phyloP scores from a whole-genome alignment of 2,888 invertebrate genomes.

The Caenorhabditis becei region DNA sequence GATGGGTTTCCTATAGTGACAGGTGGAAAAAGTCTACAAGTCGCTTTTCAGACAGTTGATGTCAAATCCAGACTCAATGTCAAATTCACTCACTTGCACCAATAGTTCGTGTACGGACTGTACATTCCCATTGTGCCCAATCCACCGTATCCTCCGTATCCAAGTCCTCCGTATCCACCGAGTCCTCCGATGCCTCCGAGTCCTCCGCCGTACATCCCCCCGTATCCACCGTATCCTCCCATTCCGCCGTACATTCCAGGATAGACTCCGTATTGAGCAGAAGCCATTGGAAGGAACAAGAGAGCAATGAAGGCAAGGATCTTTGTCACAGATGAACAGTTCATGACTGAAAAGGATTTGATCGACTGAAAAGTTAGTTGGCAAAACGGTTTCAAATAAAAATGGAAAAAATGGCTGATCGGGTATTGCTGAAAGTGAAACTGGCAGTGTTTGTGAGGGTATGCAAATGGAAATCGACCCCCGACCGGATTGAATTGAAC shows the following conservation, averaged over 20 bases:
- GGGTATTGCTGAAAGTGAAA: neutral
- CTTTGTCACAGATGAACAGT: neutral
- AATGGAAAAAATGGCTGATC: conserved; percentile 1
- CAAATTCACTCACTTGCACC: conserved; percentile 47
- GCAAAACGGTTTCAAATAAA: neutral
- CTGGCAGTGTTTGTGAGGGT: conserved; percentile 3
- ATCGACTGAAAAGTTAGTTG: conserved; percentile 1
- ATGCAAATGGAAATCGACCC: conserved; percentile 62
- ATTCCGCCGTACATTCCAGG: conserved; percentile 51
- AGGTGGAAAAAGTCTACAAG: too few relatives aligned
- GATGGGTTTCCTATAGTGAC: too few relatives aligned
- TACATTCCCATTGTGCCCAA: conserved; percentile 40
- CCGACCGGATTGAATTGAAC: conserved; percentile 44
- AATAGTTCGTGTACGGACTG: conserved; percentile 53
- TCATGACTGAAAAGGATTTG: neutral
- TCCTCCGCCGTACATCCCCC: conserved; percentile 36
- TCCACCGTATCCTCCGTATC: conserved; percentile 26
- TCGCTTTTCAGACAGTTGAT: neutral
- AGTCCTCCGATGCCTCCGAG: conserved; percentile 26
- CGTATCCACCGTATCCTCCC: conserved; percentile 38
- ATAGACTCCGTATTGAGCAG: conserved; percentile 43
- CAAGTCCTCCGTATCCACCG: conserved; percentile 22
- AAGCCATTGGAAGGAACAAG: neutral
- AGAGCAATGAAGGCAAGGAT: neutral
- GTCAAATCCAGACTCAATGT: neutral